These are phyloP conservation scores for Chironomus tentans DNA, from an alignment of 2,888 invertebrate genomes.

Conservation along the genomic window DNA sequence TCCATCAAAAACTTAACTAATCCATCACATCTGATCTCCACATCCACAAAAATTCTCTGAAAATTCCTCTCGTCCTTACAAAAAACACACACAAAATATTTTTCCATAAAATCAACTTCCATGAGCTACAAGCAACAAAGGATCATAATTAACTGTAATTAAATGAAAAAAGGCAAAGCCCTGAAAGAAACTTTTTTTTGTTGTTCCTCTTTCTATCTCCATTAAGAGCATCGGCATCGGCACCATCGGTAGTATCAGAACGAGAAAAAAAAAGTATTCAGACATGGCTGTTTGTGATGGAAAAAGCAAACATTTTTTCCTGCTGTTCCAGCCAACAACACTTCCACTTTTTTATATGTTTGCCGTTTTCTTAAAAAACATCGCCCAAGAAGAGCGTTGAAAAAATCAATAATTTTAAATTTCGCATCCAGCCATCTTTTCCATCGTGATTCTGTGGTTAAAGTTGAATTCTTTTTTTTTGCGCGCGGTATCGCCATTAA, in stretches of 20 bases:
- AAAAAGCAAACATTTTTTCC: neutral
- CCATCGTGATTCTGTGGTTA: neutral
- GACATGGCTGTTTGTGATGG: neutral
- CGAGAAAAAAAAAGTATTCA: too few species aligned
- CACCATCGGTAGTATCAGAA: neutral
- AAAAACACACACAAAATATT: too few species aligned
- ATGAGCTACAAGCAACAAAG: neutral
- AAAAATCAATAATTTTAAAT: constrained; percentile 22
- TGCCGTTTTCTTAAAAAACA: neutral
- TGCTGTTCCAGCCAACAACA: neutral
- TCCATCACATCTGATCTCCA: too few species aligned
- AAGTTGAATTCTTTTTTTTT: neutral
- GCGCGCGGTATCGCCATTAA: constrained; percentile 11
- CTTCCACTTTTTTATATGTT: neutral
- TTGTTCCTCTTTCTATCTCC: too few species aligned
- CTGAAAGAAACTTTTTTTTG: neutral
- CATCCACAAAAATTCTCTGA: too few species aligned
- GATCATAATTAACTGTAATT: constrained; percentile 8
- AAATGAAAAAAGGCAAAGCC: neutral
- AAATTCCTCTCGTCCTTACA: too few species aligned
- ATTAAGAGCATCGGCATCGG: too few species aligned
- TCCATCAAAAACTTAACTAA: too few species aligned
- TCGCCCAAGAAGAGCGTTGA: neutral
- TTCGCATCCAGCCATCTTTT: neutral
- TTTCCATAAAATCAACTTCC: too few species aligned